Conservation (phyloP, 2,888 invertebrate species). For the Brachypalpus laphriformis region DNA sequence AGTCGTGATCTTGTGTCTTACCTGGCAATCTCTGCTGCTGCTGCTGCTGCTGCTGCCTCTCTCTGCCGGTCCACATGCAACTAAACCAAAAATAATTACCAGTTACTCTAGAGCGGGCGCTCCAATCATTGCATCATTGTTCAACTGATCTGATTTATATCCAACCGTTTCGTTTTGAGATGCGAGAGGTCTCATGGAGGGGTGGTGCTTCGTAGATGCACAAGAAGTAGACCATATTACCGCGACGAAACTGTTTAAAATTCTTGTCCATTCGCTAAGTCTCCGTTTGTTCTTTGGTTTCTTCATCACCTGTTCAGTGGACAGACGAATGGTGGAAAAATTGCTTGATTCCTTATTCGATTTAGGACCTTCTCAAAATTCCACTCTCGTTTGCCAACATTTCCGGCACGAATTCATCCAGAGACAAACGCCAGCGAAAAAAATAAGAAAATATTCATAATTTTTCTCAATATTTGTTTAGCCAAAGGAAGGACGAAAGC, state of each 20-base stretch:
- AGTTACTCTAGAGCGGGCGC: conserved; percentile 35
- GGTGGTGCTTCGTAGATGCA: background rate
- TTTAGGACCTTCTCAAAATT: conserved; percentile 59
- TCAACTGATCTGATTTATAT: conserved; percentile 67
- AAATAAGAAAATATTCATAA: too few relatives aligned
- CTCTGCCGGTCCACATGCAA: conserved; percentile 40
- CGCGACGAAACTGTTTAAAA: conserved; percentile 31
- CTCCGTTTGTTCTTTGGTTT: conserved; percentile 6
- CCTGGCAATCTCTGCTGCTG: conserved; percentile 41
- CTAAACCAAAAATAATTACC: conserved; percentile 67
- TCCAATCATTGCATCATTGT: conserved; percentile 70
- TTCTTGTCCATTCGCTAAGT: conserved; percentile 30
- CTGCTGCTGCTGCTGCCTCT: too few relatives aligned
- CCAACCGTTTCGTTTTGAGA: background rate
- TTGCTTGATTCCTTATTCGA: conserved; percentile 34
- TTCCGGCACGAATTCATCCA: conserved; percentile 62
- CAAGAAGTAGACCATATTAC: conserved; percentile 8
- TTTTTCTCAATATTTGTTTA: conserved; percentile 63
- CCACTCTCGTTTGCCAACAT: conserved; percentile 50
- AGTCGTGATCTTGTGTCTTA: conserved; percentile 68
- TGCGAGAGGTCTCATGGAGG: background rate
- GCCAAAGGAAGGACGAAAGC: background rate
- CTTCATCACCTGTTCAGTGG: conserved; percentile 56
- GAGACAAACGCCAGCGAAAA: conserved; percentile 4
- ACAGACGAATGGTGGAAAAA: conserved; percentile 43